A percentile compares a stretch with the other conserved stretches of the same genome.
phyloP scores from a whole-genome alignment of 2,797 vertebrate genomes.

The Molothrus aeneus region DNA sequence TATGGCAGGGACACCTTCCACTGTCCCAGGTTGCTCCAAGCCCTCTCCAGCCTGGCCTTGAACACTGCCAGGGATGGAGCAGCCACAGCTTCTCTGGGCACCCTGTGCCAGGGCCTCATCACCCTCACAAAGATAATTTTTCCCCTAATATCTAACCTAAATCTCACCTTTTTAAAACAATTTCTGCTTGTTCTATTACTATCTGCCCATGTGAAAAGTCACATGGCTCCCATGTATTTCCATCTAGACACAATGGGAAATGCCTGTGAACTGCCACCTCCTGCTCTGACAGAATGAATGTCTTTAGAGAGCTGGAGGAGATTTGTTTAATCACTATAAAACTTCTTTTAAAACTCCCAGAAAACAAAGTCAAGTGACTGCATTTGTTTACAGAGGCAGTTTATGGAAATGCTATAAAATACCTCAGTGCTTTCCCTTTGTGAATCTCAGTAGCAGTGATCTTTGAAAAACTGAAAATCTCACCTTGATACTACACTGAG shows the following conservation, averaged over 20 bases:
- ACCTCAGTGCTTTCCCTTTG: not conserved
- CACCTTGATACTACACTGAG: not conserved
- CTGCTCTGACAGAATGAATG: not conserved
- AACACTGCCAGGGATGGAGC: not conserved
- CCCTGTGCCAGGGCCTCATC: fast-evolving
- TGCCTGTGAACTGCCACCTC: not conserved
- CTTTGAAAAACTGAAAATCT: not conserved
- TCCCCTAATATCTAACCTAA: not conserved
- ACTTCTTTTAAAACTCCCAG: not conserved
- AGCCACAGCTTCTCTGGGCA: not conserved
- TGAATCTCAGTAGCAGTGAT: not conserved
- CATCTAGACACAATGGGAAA: not conserved
- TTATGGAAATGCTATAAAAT: not conserved
- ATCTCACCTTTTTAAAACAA: not conserved
- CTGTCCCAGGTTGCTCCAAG: fast-evolving
- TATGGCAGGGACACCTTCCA: not conserved
- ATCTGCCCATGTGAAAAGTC: not conserved
- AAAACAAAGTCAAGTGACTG: not conserved
- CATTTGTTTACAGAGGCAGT: not conserved
- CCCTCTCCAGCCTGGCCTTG: fast-evolving
- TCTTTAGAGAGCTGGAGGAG: not conserved
- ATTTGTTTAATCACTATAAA: too few species aligned
- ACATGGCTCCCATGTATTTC: not conserved
- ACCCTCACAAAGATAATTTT: not conserved
- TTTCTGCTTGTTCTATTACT: not conserved